Base-by-base conservation (phyloP, 2,797 vertebrate genomes). In the Acipenser transmontanus region DNA sequence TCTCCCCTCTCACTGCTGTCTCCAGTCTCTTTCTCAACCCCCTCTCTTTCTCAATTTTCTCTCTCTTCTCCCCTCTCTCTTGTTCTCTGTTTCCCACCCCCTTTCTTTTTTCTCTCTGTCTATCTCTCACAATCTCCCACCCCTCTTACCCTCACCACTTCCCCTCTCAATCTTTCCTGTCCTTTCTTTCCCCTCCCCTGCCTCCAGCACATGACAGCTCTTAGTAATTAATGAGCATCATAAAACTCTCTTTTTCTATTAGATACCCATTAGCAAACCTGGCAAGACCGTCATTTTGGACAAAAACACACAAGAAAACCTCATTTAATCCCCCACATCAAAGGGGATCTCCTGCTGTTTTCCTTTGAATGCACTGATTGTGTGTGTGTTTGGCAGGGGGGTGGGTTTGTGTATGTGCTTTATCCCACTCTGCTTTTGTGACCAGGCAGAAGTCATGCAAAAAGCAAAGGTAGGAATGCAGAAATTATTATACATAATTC, bases 161-260 rank as follows among this genome's bases (percentile, higher is more conserved):
- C 66, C 71, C 60, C 74, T 78, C 68, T 63, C 49, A 7, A 60
- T 67, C 49, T 51, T 61, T 51, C 59, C 47, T 34, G 34, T 71
- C 61, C 71, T 72, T 69, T 82, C 70, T 77, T 73, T 70, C 67
- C 78, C 70, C 72, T 83, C 8, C 81, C 79, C 84, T 83, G 85
- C 85, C 84, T 90, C 88, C 84, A 92, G 88, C 87, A 88, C 89
- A 92, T 92, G 91, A 94, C 91, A 93, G 90, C 87, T 83, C 34
- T 89, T 85, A 87, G 91, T 95, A 95, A 95, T 95, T 96, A 97
- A 95, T 92, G 92, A 93, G 92, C 91, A 93, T 94, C 92, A 95
- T 95, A 95, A 95, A 94, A 88, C 91, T 90, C 89, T 92, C 91
- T 94, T 85, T 85, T 93, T 94, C 91, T 94, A 95, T 95, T 94